Evolutionary conservation across 2,797 vertebrate genomes (phyloP).

Genomic region (Podarcis siculus): DNA sequence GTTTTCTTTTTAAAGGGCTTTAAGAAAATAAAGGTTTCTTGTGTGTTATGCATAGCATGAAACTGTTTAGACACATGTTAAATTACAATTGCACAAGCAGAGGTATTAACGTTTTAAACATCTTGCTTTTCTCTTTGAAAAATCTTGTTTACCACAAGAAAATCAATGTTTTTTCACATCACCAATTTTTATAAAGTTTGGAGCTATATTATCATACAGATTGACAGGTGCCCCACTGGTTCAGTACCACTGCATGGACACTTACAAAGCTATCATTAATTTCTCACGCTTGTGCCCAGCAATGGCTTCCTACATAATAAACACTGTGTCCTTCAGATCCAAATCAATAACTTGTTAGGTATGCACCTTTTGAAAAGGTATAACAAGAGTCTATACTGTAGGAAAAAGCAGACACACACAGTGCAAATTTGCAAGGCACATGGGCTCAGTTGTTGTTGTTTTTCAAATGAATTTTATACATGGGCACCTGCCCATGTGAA

Average conservation of each 20-base stretch:
- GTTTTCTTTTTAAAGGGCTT: background rate
- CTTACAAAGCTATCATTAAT: slow-evolving; percentile 81
- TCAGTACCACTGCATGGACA: slow-evolving; percentile 76
- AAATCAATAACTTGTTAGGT: slow-evolving; percentile 81
- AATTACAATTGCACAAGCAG: slow-evolving; percentile 44
- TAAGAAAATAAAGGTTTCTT: slow-evolving; percentile 31
- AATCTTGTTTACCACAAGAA: slow-evolving; percentile 72
- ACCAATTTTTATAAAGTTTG: slow-evolving; percentile 81
- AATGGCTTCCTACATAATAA: slow-evolving; percentile 78
- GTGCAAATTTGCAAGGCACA: slow-evolving; percentile 58
- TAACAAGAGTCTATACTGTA: slow-evolving; percentile 69
- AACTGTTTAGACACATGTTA: slow-evolving; percentile 49
- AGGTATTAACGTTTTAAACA: slow-evolving; percentile 73
- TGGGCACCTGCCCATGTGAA: slow-evolving; percentile 12
- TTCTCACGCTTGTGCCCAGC: slow-evolving; percentile 74
- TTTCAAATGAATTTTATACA: slow-evolving; percentile 19
- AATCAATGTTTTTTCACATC: slow-evolving; percentile 81
- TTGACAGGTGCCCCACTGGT: slow-evolving; percentile 80
- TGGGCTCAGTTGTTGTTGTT: background rate
- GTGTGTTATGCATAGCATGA: slow-evolving; percentile 11
- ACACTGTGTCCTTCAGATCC: slow-evolving; percentile 76
- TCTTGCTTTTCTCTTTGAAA: slow-evolving; percentile 67
- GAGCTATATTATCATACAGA: slow-evolving; percentile 83
- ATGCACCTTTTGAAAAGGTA: slow-evolving; percentile 71
- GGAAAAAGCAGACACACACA: slow-evolving; percentile 49